A percentile compares a stretch with the other conserved stretches of the same genome.
Conservation (phyloP, 2,113 vertebrate species). For the Pangasianodon hypophthalmus region DNA sequence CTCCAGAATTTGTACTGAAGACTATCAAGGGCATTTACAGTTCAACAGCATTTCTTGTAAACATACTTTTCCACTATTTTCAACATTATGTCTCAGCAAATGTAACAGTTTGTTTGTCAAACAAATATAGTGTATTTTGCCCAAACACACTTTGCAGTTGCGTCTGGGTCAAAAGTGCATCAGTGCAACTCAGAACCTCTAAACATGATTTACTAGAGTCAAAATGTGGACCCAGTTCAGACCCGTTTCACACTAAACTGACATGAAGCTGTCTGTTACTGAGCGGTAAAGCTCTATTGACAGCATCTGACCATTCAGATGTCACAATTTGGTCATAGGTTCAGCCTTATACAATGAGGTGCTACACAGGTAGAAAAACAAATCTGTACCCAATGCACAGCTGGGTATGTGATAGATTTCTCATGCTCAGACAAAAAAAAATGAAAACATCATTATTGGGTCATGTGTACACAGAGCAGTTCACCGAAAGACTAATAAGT, state of each 20-base stretch:
- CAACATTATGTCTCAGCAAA: not conserved
- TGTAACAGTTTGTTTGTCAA: slow-evolving; percentile 45
- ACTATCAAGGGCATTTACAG: slow-evolving; percentile 12
- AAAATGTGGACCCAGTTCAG: slow-evolving; percentile 30
- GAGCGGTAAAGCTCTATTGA: not conserved
- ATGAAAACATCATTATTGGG: slow-evolving; percentile 36
- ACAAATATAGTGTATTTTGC: slow-evolving; percentile 42
- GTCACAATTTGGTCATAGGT: slow-evolving; percentile 19
- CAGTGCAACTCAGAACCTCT: slow-evolving; percentile 51
- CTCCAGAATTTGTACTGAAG: slow-evolving; percentile 1
- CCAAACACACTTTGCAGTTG: slow-evolving; percentile 38
- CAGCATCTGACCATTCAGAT: not conserved
- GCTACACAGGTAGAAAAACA: slow-evolving; percentile 47
- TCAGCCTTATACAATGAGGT: slow-evolving; percentile 37
- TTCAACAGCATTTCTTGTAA: slow-evolving; percentile 31
- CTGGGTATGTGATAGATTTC: slow-evolving; percentile 27
- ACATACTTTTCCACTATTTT: slow-evolving; percentile 23
- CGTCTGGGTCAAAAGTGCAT: slow-evolving; percentile 59
- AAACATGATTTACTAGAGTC: slow-evolving; percentile 35
- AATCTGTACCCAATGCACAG: slow-evolving; percentile 40
- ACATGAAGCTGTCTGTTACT: not conserved
- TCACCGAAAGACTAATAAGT: slow-evolving; percentile 58
- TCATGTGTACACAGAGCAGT: slow-evolving; percentile 42
- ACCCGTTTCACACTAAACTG: slow-evolving; percentile 14
- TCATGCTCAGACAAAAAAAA: slow-evolving; percentile 46